Conservation (phyloP, 2,888 invertebrate genomes). For the Ormyrus labotus region DNA sequence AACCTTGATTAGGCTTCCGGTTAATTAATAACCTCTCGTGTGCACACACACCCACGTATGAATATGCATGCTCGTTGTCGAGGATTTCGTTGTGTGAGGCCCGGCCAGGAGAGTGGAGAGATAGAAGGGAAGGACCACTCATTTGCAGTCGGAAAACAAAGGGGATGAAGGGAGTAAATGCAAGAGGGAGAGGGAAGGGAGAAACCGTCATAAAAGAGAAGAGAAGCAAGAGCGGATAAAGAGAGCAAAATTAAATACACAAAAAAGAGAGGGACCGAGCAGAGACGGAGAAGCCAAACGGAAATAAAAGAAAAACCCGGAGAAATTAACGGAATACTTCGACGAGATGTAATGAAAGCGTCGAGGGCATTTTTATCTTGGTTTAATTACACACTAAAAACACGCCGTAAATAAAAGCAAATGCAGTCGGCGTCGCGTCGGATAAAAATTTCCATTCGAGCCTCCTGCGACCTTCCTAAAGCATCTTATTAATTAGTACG, state of each 20-base stretch:
- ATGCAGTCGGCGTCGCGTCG: background rate
- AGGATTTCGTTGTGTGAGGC: slow-evolving; percentile 69
- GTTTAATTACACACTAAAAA: slow-evolving; percentile 23
- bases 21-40: slow-evolving; percentile 79
- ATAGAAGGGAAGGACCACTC: slow-evolving; percentile 67
- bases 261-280: slow-evolving; percentile 37
- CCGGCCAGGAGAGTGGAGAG: slow-evolving; percentile 58
- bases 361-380: background rate
- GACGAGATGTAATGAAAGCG: slow-evolving; percentile 4
- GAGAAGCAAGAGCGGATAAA: slow-evolving; percentile 34
- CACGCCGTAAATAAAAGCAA: background rate
- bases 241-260: slow-evolving; percentile 51
- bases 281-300: slow-evolving; percentile 28
- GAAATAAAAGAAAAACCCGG: slow-evolving; percentile 12
- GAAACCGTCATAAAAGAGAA: slow-evolving; percentile 36
- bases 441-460: no score
- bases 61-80: slow-evolving; percentile 74
- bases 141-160: slow-evolving; percentile 75
- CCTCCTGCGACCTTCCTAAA: background rate
- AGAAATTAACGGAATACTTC: background rate
- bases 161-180: slow-evolving; percentile 61
- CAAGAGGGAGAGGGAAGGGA: slow-evolving; percentile 25
- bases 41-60: slow-evolving; percentile 72
- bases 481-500: slow-evolving; percentile 20
- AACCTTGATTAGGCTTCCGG: slow-evolving; percentile 79